Conservation (phyloP, 2,888 invertebrate genomes). For the Tolmerus cingulatus region DNA sequence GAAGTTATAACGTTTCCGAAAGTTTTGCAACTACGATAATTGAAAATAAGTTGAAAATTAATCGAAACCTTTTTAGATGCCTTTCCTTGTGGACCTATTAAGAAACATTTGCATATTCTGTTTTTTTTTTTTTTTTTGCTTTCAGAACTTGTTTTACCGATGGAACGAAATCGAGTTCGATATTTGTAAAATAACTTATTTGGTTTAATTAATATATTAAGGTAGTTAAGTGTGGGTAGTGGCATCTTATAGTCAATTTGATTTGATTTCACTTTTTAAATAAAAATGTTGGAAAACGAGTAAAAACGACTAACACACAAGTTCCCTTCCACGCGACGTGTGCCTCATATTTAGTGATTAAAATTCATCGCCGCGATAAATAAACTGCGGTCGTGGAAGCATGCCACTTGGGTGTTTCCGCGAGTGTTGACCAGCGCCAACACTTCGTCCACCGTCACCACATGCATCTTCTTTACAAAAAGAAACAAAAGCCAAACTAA, state of each 20-base stretch:
- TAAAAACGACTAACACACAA: neutral
- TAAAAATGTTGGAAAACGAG: neutral
- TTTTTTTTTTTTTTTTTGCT: too few relatives aligned
- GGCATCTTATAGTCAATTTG: neutral
- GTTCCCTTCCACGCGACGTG: neutral
- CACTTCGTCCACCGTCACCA: neutral
- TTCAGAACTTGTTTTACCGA: too few relatives aligned
- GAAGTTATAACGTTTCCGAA: too few relatives aligned
- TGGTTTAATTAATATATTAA: too few relatives aligned
- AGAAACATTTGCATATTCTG: too few relatives aligned
- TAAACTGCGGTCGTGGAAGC: neutral
- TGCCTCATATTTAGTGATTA: neutral
- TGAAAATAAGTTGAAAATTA: too few relatives aligned
- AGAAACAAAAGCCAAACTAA: neutral
- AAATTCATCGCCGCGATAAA: neutral
- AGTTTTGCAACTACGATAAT: too few relatives aligned
- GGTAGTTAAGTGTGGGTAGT: neutral
- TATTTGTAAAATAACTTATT: too few relatives aligned
- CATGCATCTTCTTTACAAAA: neutral
- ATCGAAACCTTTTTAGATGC: too few relatives aligned
- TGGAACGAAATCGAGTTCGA: too few relatives aligned
- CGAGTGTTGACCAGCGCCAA: neutral
- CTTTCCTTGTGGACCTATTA: too few relatives aligned
- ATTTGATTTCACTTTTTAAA: neutral
- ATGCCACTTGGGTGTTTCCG: neutral